phyloP scores from a whole-genome alignment of 2,113 vertebrate genomes.

The Phaetusa simplex region DNA sequence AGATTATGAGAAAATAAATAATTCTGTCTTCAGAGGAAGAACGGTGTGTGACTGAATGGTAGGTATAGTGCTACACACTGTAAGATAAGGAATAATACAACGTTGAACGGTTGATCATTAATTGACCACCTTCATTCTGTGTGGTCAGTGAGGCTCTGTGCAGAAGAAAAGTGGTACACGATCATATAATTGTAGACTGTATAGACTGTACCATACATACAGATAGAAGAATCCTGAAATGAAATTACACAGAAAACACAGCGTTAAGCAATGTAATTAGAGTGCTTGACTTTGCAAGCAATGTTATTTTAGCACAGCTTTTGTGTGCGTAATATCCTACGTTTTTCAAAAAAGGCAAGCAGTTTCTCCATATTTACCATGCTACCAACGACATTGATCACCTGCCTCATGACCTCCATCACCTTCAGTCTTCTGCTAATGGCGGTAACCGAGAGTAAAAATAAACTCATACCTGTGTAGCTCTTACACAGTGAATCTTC shows the following conservation, averaged over 20 bases:
- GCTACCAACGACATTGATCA: not conserved
- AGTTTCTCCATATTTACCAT: not conserved
- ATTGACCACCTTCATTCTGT: not conserved
- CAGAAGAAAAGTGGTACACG: not conserved
- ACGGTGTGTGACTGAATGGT: not conserved
- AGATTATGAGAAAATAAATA: not conserved
- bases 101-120: not conserved
- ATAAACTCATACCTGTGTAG: not conserved
- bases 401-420: not conserved
- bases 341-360: not conserved
- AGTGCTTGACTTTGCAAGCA: not conserved
- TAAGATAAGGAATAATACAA: not conserved
- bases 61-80: not conserved
- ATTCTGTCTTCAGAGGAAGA: not conserved
- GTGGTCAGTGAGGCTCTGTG: not conserved
- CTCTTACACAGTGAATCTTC: not conserved
- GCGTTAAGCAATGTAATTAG: not conserved
- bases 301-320: not conserved
- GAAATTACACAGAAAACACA: not conserved
- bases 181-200: not conserved
- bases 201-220: not conserved
- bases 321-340: not conserved
- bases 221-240: not conserved
- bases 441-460: not conserved
- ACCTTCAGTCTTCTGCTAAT: not conserved